Conservation (phyloP, 2,888 invertebrate genomes). For the Drepana falcataria region DNA sequence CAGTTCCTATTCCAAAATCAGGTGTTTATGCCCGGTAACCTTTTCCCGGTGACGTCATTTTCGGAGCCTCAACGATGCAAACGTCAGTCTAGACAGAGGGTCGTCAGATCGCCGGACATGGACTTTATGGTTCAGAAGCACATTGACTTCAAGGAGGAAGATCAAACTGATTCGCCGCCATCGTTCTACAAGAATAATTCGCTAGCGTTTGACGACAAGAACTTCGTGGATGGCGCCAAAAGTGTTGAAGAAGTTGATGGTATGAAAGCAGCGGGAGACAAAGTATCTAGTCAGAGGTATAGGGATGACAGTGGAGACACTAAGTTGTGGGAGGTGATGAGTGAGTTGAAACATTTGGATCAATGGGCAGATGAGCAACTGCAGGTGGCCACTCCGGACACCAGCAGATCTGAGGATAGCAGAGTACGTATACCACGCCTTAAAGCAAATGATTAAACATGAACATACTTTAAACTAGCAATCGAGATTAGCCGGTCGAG, state of each 20-base stretch:
- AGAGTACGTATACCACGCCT: constrained; percentile 37
- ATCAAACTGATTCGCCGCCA: constrained; percentile 43
- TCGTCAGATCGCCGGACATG: constrained; percentile 38
- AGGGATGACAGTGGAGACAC: constrained; percentile 45
- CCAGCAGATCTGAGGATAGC: constrained; percentile 57
- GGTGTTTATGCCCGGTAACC: constrained; percentile 69
- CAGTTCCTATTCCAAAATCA: constrained; percentile 74
- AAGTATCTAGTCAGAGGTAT: constrained; percentile 38
- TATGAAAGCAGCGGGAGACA: constrained; percentile 30
- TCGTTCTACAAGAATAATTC: constrained; percentile 60
- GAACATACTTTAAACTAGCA: too few species aligned
- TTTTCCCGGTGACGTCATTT: constrained; percentile 40
- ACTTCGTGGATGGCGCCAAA: constrained; percentile 40
- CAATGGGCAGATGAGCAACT: constrained; percentile 69
- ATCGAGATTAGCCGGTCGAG: too few species aligned
- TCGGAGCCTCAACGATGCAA: constrained; percentile 48
- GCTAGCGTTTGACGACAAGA: constrained; percentile 47
- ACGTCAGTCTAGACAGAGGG: constrained; percentile 28
- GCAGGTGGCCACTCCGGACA: constrained; percentile 39
- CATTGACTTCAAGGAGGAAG: constrained; percentile 56
- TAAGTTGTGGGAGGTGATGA: constrained; percentile 66
- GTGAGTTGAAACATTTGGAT: constrained; percentile 61
- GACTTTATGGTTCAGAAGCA: constrained; percentile 50
- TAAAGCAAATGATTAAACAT: too few species aligned
- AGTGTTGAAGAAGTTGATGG: constrained; percentile 50